These are phyloP conservation scores for Istiophorus platypterus DNA, from an alignment of 2,113 vertebrate species.

Conservation along the genomic window DNA sequence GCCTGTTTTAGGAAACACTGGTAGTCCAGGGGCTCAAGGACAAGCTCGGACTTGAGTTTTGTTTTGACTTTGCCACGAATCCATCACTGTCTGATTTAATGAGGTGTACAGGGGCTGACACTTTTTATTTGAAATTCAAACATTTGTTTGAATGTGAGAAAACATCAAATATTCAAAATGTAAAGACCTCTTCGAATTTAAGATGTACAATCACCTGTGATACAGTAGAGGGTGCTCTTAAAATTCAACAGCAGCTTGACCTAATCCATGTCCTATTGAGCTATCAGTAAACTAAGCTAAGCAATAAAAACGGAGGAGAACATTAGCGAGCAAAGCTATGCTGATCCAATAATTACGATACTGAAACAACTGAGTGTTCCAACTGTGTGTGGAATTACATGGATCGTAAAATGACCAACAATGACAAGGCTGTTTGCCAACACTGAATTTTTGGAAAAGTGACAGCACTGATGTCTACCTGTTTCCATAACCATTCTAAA, in stretches of 20 bases:
- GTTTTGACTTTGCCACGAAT: conserved; percentile 42
- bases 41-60: conserved; percentile 22
- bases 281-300: not conserved
- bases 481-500: not conserved
- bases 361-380: not conserved
- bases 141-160: not conserved
- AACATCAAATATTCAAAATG: not conserved
- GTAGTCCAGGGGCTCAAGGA: conserved; percentile 55
- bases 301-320: not conserved
- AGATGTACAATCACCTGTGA: not conserved
- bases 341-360: not conserved
- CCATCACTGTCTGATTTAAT: conserved; percentile 22
- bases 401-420: not conserved
- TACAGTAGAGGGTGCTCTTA: too few species aligned
- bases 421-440: not conserved
- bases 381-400: not conserved
- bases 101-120: not conserved
- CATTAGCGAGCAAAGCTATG: not conserved
- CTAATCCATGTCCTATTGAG: not conserved
- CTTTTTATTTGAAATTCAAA: not conserved
- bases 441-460: not conserved
- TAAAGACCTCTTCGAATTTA: not conserved
- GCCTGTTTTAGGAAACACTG: conserved; percentile 40
- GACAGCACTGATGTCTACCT: not conserved
- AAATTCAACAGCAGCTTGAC: not conserved